These are phyloP conservation scores for Gadopsis bispinosus DNA, from an alignment of 2,797 vertebrate genomes.

Conservation along the genomic window DNA sequence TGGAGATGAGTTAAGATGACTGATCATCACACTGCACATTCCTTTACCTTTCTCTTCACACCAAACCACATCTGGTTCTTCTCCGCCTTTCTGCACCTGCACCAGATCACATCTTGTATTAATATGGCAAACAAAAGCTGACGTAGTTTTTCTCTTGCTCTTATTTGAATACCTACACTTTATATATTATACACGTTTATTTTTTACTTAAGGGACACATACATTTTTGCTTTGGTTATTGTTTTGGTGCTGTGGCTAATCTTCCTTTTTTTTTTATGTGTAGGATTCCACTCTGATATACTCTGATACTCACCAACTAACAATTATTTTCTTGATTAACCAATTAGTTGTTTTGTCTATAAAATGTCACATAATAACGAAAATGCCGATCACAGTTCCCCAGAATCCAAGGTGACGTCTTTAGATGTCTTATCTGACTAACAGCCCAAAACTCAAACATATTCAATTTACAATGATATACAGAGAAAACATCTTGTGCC, in stretches of 20 bases:
- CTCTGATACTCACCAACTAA: background rate
- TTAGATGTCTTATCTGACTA: background rate
- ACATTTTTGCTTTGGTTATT: background rate
- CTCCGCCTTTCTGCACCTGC: background rate
- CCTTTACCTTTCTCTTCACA: background rate
- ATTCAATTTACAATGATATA: background rate
- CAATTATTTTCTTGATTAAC: background rate
- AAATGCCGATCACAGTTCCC: background rate
- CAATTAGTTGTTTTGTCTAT: background rate
- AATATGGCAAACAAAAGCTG: background rate
- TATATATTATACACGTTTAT: no score
- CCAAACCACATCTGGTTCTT: constrained; percentile 5
- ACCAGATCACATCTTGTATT: background rate
- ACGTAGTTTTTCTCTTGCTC: background rate
- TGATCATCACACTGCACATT: background rate
- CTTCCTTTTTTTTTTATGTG: background rate
- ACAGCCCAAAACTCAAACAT: background rate
- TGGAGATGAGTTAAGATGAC: constrained; percentile 17
- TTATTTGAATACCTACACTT: background rate
- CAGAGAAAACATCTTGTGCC: no score
- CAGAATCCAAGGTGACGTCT: background rate
- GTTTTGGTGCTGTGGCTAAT: background rate
- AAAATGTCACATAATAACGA: background rate
- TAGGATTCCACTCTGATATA: background rate
- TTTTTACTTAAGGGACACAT: background rate